phyloP scores from a whole-genome alignment of 37 sponge, comb jelly and placozoan species.

The Oscarella lobularis region DNA sequence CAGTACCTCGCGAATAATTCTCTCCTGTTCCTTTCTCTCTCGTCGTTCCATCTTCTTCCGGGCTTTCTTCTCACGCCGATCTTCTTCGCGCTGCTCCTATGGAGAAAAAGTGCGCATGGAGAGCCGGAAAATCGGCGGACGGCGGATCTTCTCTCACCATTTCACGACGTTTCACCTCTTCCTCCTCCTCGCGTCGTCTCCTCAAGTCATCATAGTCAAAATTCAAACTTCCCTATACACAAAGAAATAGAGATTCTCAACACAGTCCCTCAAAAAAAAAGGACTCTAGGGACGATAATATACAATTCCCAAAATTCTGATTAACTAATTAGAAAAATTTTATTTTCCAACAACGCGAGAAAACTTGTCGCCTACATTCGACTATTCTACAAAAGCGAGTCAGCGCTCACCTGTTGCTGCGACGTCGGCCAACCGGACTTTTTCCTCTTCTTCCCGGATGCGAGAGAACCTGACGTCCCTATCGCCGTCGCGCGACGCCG shows the following conservation, averaged over 20 bases:
- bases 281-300: background rate
- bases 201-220: background rate
- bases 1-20: too few relatives aligned
- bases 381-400: too few relatives aligned
- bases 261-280: background rate
- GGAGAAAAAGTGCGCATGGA: background rate
- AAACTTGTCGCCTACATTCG: too few relatives aligned
- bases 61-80: constrained; percentile 61
- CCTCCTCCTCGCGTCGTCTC: background rate
- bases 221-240: background rate
- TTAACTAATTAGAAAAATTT: too few relatives aligned
- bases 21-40: constrained; percentile 39
- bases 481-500: background rate
- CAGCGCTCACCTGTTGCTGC: too few relatives aligned
- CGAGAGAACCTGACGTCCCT: background rate
- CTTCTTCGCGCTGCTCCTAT: constrained; percentile 46
- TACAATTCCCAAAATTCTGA: too few relatives aligned
- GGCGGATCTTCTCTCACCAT: background rate
- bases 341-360: too few relatives aligned
- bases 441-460: too few relatives aligned
- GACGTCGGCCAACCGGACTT: too few relatives aligned
- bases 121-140: background rate
- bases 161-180: background rate
- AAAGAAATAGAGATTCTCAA: background rate
- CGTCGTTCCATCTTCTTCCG: constrained; percentile 44